Percentiles rank a stretch among this genome's conserved stretches.
Conservation (phyloP, 2,888 invertebrate species). For the Drosophila melanocephala region DNA sequence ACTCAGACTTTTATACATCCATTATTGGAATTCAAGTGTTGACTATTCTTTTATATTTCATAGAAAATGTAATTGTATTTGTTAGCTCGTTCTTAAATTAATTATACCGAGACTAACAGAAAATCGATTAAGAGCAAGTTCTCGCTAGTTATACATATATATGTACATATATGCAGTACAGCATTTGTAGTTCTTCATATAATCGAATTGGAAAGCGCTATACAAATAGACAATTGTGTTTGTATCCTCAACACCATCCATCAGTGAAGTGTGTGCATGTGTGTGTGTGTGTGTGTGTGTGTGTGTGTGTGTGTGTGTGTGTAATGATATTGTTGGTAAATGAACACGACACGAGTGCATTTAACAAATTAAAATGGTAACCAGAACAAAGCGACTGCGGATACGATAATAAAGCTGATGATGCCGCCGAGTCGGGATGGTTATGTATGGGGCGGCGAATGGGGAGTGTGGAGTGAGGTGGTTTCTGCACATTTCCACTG, state of each 20-base stretch:
- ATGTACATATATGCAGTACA: background rate
- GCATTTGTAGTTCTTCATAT: background rate
- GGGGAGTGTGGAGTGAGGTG: background rate
- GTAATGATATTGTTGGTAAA: slow-evolving; percentile 34
- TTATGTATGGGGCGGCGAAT: background rate
- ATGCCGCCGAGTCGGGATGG: slow-evolving; percentile 17
- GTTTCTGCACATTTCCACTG: slow-evolving; percentile 16
- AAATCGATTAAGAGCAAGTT: background rate
- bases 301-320: background rate
- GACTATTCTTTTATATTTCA: background rate
- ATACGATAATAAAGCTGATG: slow-evolving; percentile 69
- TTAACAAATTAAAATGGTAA: slow-evolving; percentile 78
- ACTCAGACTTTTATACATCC: background rate
- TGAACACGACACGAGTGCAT: slow-evolving; percentile 73
- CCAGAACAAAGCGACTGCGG: slow-evolving; percentile 50
- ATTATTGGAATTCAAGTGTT: background rate
- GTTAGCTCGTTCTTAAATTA: background rate
- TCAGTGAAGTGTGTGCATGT: background rate
- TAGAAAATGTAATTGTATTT: background rate
- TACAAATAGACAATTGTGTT: background rate
- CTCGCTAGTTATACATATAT: background rate
- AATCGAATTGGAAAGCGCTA: background rate
- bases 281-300: background rate
- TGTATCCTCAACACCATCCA: background rate
- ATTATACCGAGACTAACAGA: background rate